Evolutionary conservation across 2,113 vertebrate genomes (phyloP), one percentile per base, ranked within the genome.

Genomic region (Thunnus maccoyii): DNA sequence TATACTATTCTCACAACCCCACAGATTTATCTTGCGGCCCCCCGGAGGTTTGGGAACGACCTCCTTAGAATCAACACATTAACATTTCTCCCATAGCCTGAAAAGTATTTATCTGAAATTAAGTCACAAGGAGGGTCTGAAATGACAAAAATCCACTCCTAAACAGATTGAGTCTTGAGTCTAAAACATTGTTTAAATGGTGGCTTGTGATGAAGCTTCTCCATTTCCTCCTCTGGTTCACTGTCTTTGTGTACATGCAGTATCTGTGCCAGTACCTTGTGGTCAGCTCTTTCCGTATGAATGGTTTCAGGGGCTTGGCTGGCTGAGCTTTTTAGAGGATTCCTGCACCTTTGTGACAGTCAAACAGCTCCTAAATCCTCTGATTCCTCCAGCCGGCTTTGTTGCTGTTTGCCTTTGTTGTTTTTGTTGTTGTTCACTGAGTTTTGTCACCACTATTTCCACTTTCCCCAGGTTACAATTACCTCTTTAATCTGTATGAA

Each of bases 301-400:
- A 27, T 44, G 20, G 16, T 46, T 86, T 64, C 61, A 58, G 0
- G 17, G 72, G 22, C 61, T 72, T 2, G 3, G 44, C 32, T 55
- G 48, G 66, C 25, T 22, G 36, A 52, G 52, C 46, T 73, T 64
- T 67, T 16, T 13, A 17, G 27, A 64, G 6, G 68, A 68, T 54
- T 48, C 20, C 55, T 80, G 66, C 55, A 63, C 48, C 68, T 83
- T 48, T 69, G 44, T 17, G 67, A 56, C 51, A 27, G 27, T 17
- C 60, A 55, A 20, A 12, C 41, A 2, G 32, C 62, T 57, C 8
- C 63, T 72, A 58, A 70, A 70, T 52, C 67, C 56, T 18, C 14
- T 1, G 64, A 32, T 44, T 77, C 11, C 47, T 57, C 12, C 20
- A 11, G 18, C 9, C 27, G 10, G 10, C 32, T 65, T 57, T 74